These are phyloP conservation scores for Mustela nigripes DNA, from an alignment of 2,113 vertebrate genomes.

Conservation along the genomic window DNA sequence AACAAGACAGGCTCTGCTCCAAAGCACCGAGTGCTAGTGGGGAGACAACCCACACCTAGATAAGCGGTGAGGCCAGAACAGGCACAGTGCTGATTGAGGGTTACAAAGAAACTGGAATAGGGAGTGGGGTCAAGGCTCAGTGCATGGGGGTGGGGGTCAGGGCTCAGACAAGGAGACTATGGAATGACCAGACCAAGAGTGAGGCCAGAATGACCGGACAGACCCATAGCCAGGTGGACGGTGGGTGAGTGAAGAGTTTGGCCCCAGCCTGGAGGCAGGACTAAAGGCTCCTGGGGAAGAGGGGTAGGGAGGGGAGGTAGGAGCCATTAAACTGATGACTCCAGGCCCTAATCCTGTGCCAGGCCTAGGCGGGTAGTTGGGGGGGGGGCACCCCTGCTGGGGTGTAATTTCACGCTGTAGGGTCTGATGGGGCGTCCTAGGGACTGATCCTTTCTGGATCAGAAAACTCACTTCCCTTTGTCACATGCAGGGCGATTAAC, in stretches of 20 bases:
- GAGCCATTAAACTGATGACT: conserved; percentile 79
- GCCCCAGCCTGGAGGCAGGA: neutral
- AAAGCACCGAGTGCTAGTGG: neutral
- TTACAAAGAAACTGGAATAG: conserved; percentile 4
- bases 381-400: conserved; percentile 86
- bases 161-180: neutral
- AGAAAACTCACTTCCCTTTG: conserved; percentile 91
- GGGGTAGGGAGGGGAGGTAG: neutral
- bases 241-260: neutral
- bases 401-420: conserved; percentile 93
- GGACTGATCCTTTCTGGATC: conserved; percentile 93
- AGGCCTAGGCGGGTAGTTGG: conserved; percentile 34
- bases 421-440: conserved; percentile 90
- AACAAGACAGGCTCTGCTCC: neutral
- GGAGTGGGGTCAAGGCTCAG: neutral
- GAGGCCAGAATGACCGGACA: neutral
- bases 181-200: neutral
- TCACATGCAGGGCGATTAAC: conserved; percentile 85
- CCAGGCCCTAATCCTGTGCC: conserved; percentile 79
- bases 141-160: neutral
- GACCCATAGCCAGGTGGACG: neutral
- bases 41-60: neutral
- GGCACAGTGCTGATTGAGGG: neutral
- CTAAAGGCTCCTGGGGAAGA: neutral
- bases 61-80: neutral